Percentiles rank a stretch among this genome's conserved stretches.
phyloP scores from a whole-genome alignment of 2,113 vertebrate species.

The human (Homo sapiens) region DNA sequence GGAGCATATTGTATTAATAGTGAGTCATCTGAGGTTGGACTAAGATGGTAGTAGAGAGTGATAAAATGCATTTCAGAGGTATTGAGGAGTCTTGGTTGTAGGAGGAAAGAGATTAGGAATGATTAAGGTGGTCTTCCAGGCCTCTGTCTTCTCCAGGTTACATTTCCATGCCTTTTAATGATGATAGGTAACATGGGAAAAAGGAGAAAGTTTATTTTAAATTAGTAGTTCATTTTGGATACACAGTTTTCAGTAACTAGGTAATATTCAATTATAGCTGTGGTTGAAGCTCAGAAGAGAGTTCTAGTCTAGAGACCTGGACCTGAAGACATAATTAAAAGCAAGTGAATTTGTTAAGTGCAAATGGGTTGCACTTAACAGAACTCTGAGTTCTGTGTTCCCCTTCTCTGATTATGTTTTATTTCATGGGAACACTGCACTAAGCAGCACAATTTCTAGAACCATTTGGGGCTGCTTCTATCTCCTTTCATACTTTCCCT shows the following conservation, averaged over 20 bases:
- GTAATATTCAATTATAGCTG: not conserved
- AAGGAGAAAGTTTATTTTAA: not conserved
- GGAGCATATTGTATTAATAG: not conserved
- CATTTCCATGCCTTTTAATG: not conserved
- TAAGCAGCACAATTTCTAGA: not conserved
- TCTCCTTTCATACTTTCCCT: not conserved
- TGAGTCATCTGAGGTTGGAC: not conserved
- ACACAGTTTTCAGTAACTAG: not conserved
- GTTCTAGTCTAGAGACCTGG: not conserved
- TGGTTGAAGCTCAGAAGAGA: not conserved
- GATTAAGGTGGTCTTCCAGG: not conserved
- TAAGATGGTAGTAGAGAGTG: not conserved
- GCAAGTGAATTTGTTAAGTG: not conserved
- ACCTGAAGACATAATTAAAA: not conserved
- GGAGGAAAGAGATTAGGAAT: not conserved
- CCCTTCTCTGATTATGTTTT: not conserved
- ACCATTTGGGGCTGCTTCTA: accelerated
- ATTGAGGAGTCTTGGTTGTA: not conserved
- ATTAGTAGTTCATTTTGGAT: not conserved
- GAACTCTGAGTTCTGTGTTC: not conserved
- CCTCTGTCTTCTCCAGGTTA: not conserved
- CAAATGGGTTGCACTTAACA: too few relatives aligned
- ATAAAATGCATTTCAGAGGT: not conserved
- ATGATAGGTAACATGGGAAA: not conserved
- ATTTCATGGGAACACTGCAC: not conserved